These are phyloP conservation scores for Colossoma macropomum DNA, from an alignment of 2,113 vertebrate genomes.

Conservation along the genomic window DNA sequence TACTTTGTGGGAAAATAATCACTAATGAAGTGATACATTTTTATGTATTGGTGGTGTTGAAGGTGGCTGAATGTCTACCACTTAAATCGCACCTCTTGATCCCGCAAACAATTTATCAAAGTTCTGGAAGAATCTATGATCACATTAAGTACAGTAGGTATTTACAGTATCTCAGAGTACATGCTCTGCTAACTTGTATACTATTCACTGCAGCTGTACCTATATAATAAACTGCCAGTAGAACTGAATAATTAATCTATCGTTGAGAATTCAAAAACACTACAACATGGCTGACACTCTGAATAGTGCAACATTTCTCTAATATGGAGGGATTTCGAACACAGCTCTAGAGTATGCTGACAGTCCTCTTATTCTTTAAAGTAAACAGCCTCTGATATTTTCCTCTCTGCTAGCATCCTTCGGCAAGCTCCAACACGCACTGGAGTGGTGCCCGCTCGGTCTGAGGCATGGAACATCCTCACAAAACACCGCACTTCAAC, in stretches of 20 bases:
- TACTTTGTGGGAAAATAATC: too few relatives aligned
- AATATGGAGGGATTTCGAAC: neutral
- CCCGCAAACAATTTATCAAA: too few relatives aligned
- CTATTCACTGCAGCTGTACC: neutral
- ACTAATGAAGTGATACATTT: too few relatives aligned
- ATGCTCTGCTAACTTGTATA: too few relatives aligned
- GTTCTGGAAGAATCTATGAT: too few relatives aligned
- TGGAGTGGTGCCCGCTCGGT: neutral
- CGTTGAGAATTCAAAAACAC: neutral
- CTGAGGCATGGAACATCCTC: neutral
- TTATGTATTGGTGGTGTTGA: too few relatives aligned
- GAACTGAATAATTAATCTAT: neutral
- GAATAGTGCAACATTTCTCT: neutral
- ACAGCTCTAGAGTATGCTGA: neutral
- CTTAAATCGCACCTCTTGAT: too few relatives aligned
- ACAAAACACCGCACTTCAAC: neutral
- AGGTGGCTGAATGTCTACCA: too few relatives aligned
- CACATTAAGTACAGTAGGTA: too few relatives aligned
- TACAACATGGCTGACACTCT: neutral
- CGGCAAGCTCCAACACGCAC: conserved; percentile 15
- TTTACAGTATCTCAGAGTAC: too few relatives aligned
- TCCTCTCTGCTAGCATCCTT: neutral
- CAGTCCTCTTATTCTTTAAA: neutral
- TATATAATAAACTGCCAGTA: neutral
- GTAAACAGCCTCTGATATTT: neutral